Evolutionary conservation across 2,888 invertebrate genomes (phyloP).

Genomic region (Dendrolimus pini): DNA sequence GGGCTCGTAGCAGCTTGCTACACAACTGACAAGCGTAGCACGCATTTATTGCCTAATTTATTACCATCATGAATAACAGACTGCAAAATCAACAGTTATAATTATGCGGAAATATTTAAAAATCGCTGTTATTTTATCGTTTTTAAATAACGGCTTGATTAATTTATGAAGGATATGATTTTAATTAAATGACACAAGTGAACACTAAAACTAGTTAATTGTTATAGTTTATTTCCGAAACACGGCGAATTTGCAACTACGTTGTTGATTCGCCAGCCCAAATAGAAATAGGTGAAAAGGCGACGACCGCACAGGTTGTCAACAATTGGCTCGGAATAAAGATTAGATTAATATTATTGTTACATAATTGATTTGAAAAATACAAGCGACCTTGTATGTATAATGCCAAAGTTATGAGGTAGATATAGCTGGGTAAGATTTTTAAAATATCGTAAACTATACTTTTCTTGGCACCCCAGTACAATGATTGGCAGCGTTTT

Average conservation of each 20-base stretch:
- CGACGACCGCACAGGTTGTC: slow-evolving; percentile 24
- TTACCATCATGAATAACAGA: no score
- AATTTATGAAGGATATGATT: neutral
- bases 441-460: no score
- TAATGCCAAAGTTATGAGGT: no score
- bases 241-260: neutral
- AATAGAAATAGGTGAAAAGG: slow-evolving; percentile 40
- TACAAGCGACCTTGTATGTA: no score
- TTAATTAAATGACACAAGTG: neutral
- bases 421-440: no score
- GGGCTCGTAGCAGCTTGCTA: slow-evolving; percentile 2
- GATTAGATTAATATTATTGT: neutral
- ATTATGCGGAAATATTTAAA: neutral
- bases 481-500: no score
- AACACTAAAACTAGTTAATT: neutral
- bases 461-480: no score
- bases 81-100: neutral
- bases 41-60: neutral
- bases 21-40: slow-evolving; percentile 1
- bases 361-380: no score
- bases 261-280: slow-evolving; percentile 12
- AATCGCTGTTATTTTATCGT: neutral
- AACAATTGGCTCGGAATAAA: slow-evolving; percentile 12
- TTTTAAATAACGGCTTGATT: neutral
- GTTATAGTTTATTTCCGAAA: slow-evolving; percentile 2